phyloP scores from a whole-genome alignment of 1,140 invertebrate genomes.

The Drosophila yakuba region DNA sequence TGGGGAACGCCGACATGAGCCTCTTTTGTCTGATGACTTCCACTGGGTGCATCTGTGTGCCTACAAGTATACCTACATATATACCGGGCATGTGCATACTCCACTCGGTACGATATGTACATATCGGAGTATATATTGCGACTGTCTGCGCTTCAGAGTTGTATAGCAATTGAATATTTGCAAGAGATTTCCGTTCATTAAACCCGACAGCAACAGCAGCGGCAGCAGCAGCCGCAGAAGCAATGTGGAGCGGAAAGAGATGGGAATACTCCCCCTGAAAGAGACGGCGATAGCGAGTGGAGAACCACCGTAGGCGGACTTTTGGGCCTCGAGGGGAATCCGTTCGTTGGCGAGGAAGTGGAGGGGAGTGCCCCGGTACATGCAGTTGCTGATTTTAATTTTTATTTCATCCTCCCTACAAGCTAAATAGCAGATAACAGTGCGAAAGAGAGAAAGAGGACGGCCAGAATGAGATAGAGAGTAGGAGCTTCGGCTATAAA shows the following conservation, averaged over 20 bases:
- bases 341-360: neutral
- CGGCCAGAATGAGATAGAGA: constrained; percentile 1
- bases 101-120: constrained; percentile 36
- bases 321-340: constrained; percentile 15
- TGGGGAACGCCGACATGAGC: constrained; percentile 61
- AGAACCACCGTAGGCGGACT: constrained; percentile 30
- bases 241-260: constrained; percentile 6
- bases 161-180: constrained; percentile 83
- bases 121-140: constrained; percentile 48
- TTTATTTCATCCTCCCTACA: constrained; percentile 41
- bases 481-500: constrained; percentile 59
- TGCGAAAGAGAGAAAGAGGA: neutral
- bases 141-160: constrained; percentile 69
- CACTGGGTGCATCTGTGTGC: constrained; percentile 40
- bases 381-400: constrained; percentile 38
- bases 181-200: constrained; percentile 83
- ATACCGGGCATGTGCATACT: constrained; percentile 20
- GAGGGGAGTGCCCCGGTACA: neutral
- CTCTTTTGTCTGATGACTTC: constrained; percentile 72
- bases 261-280: neutral
- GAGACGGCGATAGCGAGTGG: neutral
- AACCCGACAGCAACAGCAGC: constrained; percentile 73
- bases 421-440: constrained; percentile 17
- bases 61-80: constrained; percentile 8
- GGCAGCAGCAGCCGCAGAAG: constrained; percentile 50